Percentiles rank a stretch among this genome's conserved stretches.
Conservation (phyloP, 2,888 invertebrate genomes). For the Drosophila nigricruria region DNA sequence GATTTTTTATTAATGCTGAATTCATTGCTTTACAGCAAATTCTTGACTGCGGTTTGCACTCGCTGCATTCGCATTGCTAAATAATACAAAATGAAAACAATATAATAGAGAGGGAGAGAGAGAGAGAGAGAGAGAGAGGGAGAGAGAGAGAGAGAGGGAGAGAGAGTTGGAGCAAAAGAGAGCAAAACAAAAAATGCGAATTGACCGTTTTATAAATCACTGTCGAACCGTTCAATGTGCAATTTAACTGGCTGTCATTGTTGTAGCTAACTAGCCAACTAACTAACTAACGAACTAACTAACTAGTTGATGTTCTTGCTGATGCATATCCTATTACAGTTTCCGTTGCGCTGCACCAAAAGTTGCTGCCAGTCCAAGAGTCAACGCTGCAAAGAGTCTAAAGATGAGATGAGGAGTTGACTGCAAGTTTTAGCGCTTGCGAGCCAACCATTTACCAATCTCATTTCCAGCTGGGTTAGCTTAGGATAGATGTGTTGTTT, state of each 20-base stretch:
- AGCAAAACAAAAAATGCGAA: not conserved
- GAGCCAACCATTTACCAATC: too few relatives aligned
- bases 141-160: not conserved
- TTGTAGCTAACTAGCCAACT: conserved; percentile 2
- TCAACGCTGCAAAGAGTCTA: conserved; percentile 10
- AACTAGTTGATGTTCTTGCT: conserved; percentile 18
- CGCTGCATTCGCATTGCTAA: not conserved
- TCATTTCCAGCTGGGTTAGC: not conserved
- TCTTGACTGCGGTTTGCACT: not conserved
- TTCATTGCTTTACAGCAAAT: not conserved
- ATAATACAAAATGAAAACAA: not conserved
- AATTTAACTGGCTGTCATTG: conserved; percentile 11
- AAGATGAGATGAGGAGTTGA: conserved; percentile 21
- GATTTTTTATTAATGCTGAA: not conserved
- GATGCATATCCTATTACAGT: conserved; percentile 65
- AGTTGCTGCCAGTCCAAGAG: conserved; percentile 15
- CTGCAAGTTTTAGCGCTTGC: conserved; percentile 27
- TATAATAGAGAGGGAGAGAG: not conserved
- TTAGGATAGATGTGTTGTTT: not conserved
- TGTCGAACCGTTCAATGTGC: not conserved
- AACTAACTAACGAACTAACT: not conserved
- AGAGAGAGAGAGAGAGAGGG: not conserved
- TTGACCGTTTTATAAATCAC: conserved; percentile 12
- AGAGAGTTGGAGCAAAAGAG: not conserved
- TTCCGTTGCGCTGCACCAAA: conserved; percentile 53